Conservation (phyloP, 1,140 invertebrate species). For the Ganaspis sp. region DNA sequence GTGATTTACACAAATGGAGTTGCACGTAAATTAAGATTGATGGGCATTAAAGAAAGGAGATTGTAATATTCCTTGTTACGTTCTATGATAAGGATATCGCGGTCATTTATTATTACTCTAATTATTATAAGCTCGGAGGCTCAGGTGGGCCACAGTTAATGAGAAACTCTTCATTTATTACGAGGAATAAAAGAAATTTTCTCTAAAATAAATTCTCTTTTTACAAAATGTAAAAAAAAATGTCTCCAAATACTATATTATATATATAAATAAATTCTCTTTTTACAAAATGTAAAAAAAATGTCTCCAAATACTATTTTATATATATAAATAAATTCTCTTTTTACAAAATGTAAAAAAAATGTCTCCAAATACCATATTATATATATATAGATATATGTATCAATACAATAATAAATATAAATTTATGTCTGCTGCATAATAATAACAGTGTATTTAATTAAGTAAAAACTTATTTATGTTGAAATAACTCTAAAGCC, state of each 20-base stretch:
- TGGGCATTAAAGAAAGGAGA: not conserved
- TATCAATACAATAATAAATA: no score
- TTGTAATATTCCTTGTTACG: not conserved
- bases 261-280: not conserved
- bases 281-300: not conserved
- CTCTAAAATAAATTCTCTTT: not conserved
- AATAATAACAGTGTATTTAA: no score
- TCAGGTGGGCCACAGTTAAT: not conserved
- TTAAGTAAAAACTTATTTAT: no score
- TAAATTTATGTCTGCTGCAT: no score
- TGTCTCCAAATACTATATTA: no score
- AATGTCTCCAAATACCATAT: no score
- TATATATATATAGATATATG: no score
- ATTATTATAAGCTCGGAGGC: not conserved
- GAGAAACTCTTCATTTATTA: not conserved
- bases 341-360: not conserved
- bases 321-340: not conserved
- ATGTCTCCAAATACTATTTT: no score
- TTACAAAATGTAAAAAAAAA: not conserved
- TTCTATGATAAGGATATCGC: conserved; percentile 4
- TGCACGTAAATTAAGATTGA: not conserved
- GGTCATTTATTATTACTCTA: conserved; percentile 10
- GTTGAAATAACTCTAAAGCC: no score
- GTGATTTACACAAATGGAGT: not conserved
- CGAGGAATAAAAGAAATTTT: not conserved